Conservation (phyloP, 2,113 vertebrate genomes). For the Channa maculata region DNA sequence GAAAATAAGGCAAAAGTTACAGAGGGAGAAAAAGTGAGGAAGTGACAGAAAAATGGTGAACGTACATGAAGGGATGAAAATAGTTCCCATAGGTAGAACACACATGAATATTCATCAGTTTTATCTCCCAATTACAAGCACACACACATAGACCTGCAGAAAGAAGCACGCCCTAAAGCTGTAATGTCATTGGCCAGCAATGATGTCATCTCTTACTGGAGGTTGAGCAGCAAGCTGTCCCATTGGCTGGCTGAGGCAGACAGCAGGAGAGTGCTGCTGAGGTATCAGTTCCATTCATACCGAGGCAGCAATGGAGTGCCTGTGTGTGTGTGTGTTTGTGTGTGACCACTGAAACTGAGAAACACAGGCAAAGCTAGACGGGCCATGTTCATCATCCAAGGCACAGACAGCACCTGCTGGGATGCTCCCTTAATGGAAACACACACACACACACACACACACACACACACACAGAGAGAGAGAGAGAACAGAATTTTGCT, state of each 20-base stretch:
- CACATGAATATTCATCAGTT: slow-evolving; percentile 72
- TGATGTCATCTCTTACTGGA: slow-evolving; percentile 95
- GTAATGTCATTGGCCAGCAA: slow-evolving; percentile 90
- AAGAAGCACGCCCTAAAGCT: slow-evolving; percentile 86
- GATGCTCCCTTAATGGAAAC: slow-evolving; percentile 60
- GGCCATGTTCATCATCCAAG: slow-evolving; percentile 62
- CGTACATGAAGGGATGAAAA: slow-evolving; percentile 41
- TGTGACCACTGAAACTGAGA: slow-evolving; percentile 55
- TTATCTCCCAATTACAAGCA: slow-evolving; percentile 40
- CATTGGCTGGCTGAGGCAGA: slow-evolving; percentile 87
- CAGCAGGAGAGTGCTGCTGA: slow-evolving; percentile 86
- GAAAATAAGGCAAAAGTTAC: neutral
- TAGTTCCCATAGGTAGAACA: slow-evolving; percentile 37
- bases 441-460: slow-evolving; percentile 9
- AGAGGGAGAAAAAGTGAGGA: neutral
- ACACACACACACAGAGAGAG: slow-evolving; percentile 1
- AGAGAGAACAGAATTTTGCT: slow-evolving; percentile 45
- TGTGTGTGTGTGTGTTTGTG: slow-evolving; percentile 13
- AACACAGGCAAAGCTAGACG: slow-evolving; percentile 56
- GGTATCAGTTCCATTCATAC: slow-evolving; percentile 92
- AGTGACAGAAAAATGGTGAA: neutral
- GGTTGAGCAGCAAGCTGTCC: slow-evolving; percentile 78
- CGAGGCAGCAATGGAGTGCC: slow-evolving; percentile 67
- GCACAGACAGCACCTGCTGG: slow-evolving; percentile 66
- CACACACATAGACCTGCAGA: slow-evolving; percentile 29